Evolutionary conservation across 2,888 invertebrate species (phyloP), one percentile per base, ranked within the genome.

Genomic region (Caenorhabditis macrosperma): DNA sequence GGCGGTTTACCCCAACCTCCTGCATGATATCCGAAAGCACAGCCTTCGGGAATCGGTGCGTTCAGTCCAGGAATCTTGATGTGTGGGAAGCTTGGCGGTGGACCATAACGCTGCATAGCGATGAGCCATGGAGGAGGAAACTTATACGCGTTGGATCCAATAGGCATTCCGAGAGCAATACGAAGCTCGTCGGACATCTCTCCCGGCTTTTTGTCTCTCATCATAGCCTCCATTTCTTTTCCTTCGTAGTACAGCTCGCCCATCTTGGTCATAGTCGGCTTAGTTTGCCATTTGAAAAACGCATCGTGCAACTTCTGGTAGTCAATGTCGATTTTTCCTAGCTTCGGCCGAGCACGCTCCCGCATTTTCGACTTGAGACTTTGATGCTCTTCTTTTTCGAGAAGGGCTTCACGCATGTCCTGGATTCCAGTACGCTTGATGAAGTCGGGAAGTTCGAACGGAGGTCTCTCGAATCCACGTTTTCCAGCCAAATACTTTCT

Each of bases 1-100:
- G 99, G 99, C 12, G 99, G 99, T 91, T 99, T 99, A 78, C 99
- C 98, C 98, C 98, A 99, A 22, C 98, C 98, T 44, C 97, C 99
- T 0, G 98, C 97, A 92, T 99, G 98, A 92, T 99, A 99, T 20
- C 99, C 99, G 91, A 99, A 99, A 0, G 96, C 95, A 90, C 97
- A 98, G 1, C 94, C 90, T 88, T 92, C 98, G 0, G 99, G 99
- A 88, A 99, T 99, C 0, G 98, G 97, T 1, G 97, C 97, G 92
- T 98, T 99, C 5, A 99, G 92, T 0, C 98, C 98, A 10, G 78
- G 80, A 66, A 99, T 96, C 92, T 97, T 98, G 28, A 99, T 93
- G 92, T 97, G 97, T 0, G 99, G 98, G 92, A 99, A 99, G 61
- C 97, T 97, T 0, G 99, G 99, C 2, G 99, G 99, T 0, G 99